phyloP scores from a whole-genome alignment of 2,797 vertebrate species.

The Acanthiza pusilla region DNA sequence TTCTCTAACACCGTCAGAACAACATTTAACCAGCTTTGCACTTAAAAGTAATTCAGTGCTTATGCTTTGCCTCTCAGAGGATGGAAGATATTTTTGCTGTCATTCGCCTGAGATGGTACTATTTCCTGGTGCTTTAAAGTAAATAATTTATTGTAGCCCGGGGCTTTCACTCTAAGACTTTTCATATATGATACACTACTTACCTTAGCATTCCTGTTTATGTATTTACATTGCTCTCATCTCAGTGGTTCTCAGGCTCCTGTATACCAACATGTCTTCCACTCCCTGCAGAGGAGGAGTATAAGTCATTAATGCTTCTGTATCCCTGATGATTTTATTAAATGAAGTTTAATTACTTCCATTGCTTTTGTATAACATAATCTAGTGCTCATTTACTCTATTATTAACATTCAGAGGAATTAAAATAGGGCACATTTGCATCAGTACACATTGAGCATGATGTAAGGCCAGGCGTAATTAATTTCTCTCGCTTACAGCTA shows the following conservation, averaged over 20 bases:
- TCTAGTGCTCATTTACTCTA: conserved; percentile 53
- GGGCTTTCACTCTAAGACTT: conserved; percentile 30
- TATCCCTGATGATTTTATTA: conserved; percentile 59
- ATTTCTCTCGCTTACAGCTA: conserved; percentile 19
- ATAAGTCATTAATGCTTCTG: conserved; percentile 29
- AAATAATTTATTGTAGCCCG: conserved; percentile 52
- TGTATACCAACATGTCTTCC: background rate
- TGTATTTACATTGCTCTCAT: conserved; percentile 44
- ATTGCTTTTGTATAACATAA: conserved; percentile 59
- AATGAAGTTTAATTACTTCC: conserved; percentile 61
- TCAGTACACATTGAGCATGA: conserved; percentile 30
- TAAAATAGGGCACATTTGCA: conserved; percentile 50
- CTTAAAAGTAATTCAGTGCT: conserved; percentile 5
- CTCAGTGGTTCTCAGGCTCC: background rate
- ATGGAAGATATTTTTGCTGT: conserved; percentile 28
- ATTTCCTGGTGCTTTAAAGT: conserved; percentile 45
- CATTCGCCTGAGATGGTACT: background rate
- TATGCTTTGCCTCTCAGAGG: background rate
- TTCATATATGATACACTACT: background rate
- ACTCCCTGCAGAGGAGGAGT: conserved; percentile 20
- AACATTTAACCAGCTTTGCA: conserved; percentile 8
- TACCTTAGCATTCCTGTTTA: conserved; percentile 29
- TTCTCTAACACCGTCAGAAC: background rate
- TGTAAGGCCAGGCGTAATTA: conserved; percentile 36
- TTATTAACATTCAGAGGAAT: conserved; percentile 51